Conservation (phyloP, 2,113 vertebrate species). For the Callopanchax toddi region DNA sequence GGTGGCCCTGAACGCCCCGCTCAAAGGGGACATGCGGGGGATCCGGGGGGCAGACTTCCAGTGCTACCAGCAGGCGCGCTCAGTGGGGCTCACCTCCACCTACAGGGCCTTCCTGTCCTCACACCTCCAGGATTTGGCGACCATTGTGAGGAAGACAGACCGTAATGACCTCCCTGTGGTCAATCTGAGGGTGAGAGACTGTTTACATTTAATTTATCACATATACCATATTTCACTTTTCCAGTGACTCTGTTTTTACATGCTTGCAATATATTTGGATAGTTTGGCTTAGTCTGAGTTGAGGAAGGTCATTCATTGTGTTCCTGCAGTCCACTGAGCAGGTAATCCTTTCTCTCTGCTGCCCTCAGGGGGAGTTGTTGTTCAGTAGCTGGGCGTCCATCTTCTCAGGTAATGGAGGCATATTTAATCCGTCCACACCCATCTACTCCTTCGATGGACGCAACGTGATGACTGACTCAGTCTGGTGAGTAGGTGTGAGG, state of each 20-base stretch:
- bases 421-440: slow-evolving; percentile 74
- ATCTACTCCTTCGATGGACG: slow-evolving; percentile 91
- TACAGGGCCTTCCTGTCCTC: slow-evolving; percentile 96
- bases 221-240: not conserved
- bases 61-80: slow-evolving; percentile 94
- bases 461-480: slow-evolving; percentile 82
- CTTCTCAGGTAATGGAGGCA: slow-evolving; percentile 84
- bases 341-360: not conserved
- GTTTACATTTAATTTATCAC: not conserved
- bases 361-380: slow-evolving; percentile 85
- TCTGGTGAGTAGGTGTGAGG: slow-evolving; percentile 82
- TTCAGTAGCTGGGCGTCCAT: slow-evolving; percentile 90
- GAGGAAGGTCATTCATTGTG: not conserved
- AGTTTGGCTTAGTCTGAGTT: no score
- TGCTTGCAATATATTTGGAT: not conserved
- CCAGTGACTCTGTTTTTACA: no score
- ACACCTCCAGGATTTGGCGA: slow-evolving; percentile 91
- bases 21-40: slow-evolving; percentile 86
- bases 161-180: slow-evolving; percentile 83
- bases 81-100: slow-evolving; percentile 85
- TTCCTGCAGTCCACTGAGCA: not conserved
- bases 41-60: slow-evolving; percentile 94
- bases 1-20: slow-evolving; percentile 86
- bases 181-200: slow-evolving; percentile 85
- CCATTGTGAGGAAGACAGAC: slow-evolving; percentile 89